Evolutionary conservation across 2,888 invertebrate genomes (phyloP), one percentile per base, ranked within the genome.

Genomic region (Parnassius glacialis): DNA sequence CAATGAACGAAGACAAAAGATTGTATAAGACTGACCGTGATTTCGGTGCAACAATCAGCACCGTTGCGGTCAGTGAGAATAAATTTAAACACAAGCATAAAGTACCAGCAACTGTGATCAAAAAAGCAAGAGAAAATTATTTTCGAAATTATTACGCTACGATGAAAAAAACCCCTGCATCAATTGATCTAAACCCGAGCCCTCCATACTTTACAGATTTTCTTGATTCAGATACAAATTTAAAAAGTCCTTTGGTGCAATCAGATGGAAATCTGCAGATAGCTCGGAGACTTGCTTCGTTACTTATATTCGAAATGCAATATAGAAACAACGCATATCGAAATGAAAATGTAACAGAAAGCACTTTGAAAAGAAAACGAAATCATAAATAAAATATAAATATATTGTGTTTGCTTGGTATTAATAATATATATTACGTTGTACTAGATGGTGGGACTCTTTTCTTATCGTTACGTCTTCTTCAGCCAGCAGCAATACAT

Each of bases 111-210:
- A 68, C 74, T 13, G 65, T 75, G 7, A 88, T 90, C 57, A 78
- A 81, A 41, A 80, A 80, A 66, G 80, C 79, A 0, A 81, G 90
- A 59, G 78, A 85, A 51, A 79, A 80, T 62, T 90, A 90, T 67
- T 90, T 90, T 64, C 76, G 70, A 47, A 71, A 73, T 13, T 78
- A 76, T 54, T 85, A 76, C 57, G 64, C 77, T 1, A 78, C 74
- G 1, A 66, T 75, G 57, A 77, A 70, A 57, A 82, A 74, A 61
- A 11, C 20, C 11, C 59, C 55, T 2, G 47, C 48, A n/a, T 45
- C 50, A 34, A 13, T 57, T 16, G 41, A 9, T n/a, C 25, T 55
- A 13, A 43, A 44, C 11, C 25, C 60, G 1, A 25, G 11, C 7
- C 20, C 59, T 9, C 43, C 59, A 9, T 10, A 52, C 20, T 63